phyloP scores from a whole-genome alignment of 2,888 invertebrate genomes.

The Polydrusus pterygomalis region DNA sequence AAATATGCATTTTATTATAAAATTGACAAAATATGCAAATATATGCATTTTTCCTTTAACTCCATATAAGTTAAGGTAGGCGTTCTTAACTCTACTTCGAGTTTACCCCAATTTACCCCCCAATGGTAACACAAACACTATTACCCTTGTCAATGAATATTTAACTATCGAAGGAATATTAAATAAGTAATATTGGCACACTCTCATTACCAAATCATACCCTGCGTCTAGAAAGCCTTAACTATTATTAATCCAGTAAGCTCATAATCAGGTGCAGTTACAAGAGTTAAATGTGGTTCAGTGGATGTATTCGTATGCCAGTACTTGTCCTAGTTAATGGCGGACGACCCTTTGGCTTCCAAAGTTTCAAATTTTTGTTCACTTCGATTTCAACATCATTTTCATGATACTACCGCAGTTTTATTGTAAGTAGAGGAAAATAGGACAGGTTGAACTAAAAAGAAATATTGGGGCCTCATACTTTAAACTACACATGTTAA shows the following conservation, averaged over 20 bases:
- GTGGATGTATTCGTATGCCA: background rate
- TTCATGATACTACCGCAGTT: no score
- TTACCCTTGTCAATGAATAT: constrained; percentile 30
- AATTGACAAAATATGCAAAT: no score
- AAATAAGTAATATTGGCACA: constrained; percentile 26
- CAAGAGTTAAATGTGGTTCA: background rate
- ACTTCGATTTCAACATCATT: no score
- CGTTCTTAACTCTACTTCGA: background rate
- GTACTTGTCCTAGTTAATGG: background rate
- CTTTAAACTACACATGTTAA: no score
- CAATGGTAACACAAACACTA: background rate
- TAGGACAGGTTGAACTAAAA: no score
- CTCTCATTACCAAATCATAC: constrained; percentile 17
- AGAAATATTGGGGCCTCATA: no score
- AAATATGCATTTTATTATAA: no score
- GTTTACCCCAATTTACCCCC: background rate
- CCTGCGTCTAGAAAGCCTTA: constrained; percentile 5
- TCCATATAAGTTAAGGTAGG: background rate
- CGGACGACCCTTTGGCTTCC: background rate
- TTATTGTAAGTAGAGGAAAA: no score
- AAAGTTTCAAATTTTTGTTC: no score
- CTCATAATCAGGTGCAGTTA: constrained; percentile 12
- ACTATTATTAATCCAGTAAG: constrained; percentile 11
- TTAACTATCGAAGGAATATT: constrained; percentile 29
- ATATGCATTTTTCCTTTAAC: no score